These are phyloP conservation scores for Porites divaricata DNA, from an alignment of 92 coral and sea anemone genomes.

Conservation along the genomic window DNA sequence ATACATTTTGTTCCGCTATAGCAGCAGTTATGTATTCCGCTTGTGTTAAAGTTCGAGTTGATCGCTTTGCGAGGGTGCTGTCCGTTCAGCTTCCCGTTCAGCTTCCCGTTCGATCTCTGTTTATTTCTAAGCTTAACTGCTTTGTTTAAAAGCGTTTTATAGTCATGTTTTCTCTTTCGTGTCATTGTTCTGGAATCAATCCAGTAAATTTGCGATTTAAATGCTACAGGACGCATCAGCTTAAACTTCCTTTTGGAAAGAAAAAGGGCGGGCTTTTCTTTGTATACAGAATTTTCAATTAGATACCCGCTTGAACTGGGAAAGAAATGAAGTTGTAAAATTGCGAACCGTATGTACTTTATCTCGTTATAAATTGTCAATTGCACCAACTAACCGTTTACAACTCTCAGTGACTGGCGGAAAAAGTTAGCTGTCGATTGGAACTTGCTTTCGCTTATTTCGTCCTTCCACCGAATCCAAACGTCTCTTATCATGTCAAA, in stretches of 20 bases:
- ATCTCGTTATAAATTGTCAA: not conserved
- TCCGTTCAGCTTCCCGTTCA: not conserved
- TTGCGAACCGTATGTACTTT: not conserved
- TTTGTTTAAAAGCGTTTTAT: constrained; percentile 17
- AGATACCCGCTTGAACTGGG: not conserved
- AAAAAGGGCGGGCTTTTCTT: constrained; percentile 2
- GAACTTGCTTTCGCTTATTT: not conserved
- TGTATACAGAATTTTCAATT: not conserved
- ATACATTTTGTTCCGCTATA: constrained; percentile 26
- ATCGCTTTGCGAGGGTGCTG: not conserved
- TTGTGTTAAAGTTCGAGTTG: not conserved
- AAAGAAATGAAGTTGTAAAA: not conserved
- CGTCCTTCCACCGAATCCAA: no score
- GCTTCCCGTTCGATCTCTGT: constrained; percentile 7
- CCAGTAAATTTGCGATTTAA: constrained; percentile 6
- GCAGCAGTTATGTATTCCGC: not conserved
- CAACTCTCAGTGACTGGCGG: no score
- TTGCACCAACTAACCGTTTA: not conserved
- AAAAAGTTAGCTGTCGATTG: no score
- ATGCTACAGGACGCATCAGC: not conserved
- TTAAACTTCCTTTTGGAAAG: constrained; percentile 28
- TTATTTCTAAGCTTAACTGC: constrained; percentile 1
- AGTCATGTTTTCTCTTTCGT: constrained; percentile 13
- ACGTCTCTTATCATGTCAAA: not conserved
- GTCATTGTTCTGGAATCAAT: not conserved